phyloP scores from a whole-genome alignment of 2,888 invertebrate genomes.

The Cetonia aurata region DNA sequence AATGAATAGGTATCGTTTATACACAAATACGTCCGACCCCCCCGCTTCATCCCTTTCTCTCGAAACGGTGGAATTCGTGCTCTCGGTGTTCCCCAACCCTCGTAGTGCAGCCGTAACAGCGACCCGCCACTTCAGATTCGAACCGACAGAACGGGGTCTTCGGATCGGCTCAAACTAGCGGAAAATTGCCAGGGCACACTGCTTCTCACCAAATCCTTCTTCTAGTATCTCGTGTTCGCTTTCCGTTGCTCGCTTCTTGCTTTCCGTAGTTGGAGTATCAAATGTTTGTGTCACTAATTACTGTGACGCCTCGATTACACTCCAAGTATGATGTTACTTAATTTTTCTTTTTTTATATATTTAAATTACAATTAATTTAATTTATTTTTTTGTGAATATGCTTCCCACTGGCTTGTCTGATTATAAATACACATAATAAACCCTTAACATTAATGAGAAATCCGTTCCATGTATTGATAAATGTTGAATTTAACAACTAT shows the following conservation, averaged over 20 bases:
- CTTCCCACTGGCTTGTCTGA: no score
- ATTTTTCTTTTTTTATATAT: no score
- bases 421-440: no score
- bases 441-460: no score
- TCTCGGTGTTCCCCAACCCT: slow-evolving; percentile 2
- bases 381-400: no score
- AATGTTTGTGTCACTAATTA: no score
- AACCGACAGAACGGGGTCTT: slow-evolving; percentile 10
- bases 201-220: slow-evolving; percentile 25
- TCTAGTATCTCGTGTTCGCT: slow-evolving; percentile 32
- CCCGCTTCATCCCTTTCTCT: slow-evolving; percentile 12
- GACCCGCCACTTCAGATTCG: slow-evolving; percentile 19
- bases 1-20: slow-evolving; percentile 63
- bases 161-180: slow-evolving; percentile 47
- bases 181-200: slow-evolving; percentile 42
- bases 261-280: no score
- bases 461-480: no score
- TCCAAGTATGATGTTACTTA: no score
- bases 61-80: background rate
- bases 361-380: no score
- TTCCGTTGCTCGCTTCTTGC: slow-evolving; percentile 18
- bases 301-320: no score
- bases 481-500: no score
- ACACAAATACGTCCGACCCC: slow-evolving; percentile 51
- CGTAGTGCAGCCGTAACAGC: slow-evolving; percentile 14